These are phyloP conservation scores for Lepus timidus DNA, from an alignment of 2,113 vertebrate genomes.

Conservation along the genomic window DNA sequence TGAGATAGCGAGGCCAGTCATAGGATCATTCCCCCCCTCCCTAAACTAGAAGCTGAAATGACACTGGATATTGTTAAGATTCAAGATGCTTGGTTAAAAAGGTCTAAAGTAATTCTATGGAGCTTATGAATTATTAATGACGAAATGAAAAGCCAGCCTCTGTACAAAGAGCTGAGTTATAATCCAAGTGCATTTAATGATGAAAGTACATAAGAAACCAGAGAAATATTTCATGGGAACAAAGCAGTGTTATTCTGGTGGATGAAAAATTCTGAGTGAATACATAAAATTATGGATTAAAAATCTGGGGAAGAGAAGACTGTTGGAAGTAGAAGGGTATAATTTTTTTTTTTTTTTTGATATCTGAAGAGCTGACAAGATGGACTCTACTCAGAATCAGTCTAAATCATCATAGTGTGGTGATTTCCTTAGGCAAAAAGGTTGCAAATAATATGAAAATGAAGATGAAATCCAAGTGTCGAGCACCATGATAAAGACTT, in stretches of 20 bases:
- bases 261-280: constrained; percentile 41
- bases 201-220: constrained; percentile 75
- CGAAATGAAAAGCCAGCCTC: constrained; percentile 59
- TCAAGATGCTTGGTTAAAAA: constrained; percentile 72
- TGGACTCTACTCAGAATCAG: background rate
- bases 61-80: constrained; percentile 64
- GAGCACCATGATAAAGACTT: background rate
- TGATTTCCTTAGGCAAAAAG: constrained; percentile 50
- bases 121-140: constrained; percentile 79
- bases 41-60: constrained; percentile 60
- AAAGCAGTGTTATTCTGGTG: constrained; percentile 56
- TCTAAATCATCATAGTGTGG: constrained; percentile 19
- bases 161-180: constrained; percentile 70
- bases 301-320: background rate
- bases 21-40: background rate
- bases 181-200: constrained; percentile 61
- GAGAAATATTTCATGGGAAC: constrained; percentile 69
- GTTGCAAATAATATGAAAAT: background rate
- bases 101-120: constrained; percentile 61
- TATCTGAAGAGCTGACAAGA: constrained; percentile 43
- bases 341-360: background rate
- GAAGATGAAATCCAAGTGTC: constrained; percentile 3
- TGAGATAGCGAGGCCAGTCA: background rate
- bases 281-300: constrained; percentile 57
- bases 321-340: background rate